Percentiles rank a stretch among this genome's conserved stretches.
phyloP scores from a whole-genome alignment of 2,797 vertebrate genomes.

The Harpagifer antarcticus region DNA sequence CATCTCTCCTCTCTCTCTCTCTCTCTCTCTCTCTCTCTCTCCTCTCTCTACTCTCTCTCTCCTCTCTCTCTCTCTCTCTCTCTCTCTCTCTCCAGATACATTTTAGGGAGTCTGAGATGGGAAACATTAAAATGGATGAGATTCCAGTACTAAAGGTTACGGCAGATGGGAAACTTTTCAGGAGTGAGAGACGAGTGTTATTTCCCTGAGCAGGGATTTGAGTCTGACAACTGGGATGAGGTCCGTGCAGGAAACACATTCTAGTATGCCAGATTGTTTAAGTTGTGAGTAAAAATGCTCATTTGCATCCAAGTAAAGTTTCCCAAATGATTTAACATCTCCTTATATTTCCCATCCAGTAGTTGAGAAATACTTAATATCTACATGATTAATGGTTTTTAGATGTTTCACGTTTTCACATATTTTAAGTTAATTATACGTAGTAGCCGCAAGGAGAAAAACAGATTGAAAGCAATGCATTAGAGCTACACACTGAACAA shows the following conservation, averaged over 20 bases:
- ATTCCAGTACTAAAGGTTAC: conserved; percentile 67
- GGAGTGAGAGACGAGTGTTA: conserved; percentile 52
- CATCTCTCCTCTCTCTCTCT: conserved; percentile 43
- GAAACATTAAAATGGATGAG: conserved; percentile 76
- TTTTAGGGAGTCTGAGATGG: conserved; percentile 69
- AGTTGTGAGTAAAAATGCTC: conserved; percentile 7
- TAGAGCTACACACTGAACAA: neutral
- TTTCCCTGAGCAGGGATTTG: conserved; percentile 47
- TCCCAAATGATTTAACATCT: neutral
- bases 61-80: conserved; percentile 17
- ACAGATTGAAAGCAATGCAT: neutral
- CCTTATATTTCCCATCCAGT: neutral
- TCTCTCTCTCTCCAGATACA: conserved; percentile 58
- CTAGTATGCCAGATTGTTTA: conserved; percentile 21
- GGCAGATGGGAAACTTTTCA: conserved; percentile 64
- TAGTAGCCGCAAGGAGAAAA: neutral
- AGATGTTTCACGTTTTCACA: neutral
- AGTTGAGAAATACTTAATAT: neutral
- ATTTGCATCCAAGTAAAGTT: conserved; percentile 7
- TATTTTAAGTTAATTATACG: neutral
- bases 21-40: conserved; percentile 35
- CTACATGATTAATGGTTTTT: neutral
- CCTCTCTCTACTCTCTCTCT: conserved; percentile 5
- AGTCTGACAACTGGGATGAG: conserved; percentile 40
- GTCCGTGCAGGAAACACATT: conserved; percentile 41